Base-by-base conservation (phyloP, 2,113 vertebrate species). In the Gobio gobio region DNA sequence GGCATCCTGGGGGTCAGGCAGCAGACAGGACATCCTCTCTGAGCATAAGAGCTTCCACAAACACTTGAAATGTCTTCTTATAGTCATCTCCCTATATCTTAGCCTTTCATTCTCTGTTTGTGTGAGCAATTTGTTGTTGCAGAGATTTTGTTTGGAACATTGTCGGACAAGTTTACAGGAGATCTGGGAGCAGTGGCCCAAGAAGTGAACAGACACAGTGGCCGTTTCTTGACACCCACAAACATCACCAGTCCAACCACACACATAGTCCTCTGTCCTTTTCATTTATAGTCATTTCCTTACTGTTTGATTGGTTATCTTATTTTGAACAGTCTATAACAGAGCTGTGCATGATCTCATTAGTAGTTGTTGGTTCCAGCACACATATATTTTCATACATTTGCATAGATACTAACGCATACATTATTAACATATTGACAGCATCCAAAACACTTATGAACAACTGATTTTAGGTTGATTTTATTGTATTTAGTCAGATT, bases 1-100 rank as follows among this genome's bases (percentile, higher is more conserved):
- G 88, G 90, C 90, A 84, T 70, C 61, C 43, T 70, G 78, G 79
- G 10, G 20, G 80, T 82, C 80, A 72, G 45, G 26, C 45, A 68
- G 61, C 33, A 33, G 61, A 51, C 61, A 61, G 77, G 61, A 81
- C 20, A 45, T 79, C 79, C 90, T 47, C 51, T 86, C 43, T 51
- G 43, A 54, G 26, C 49, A 45, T 16, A 33, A 63, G 24, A 63
- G 61, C 24, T 7, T 36, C 83, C 58, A 56, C 12, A 64, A 77
- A 45, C 68, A 10, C 75, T 70, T 82, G 10, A 70, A 36, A 47
- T 56, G n/a, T 45, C 33, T 2, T 61, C 49, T 56, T 40, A 66
- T 7, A 49, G 59, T 58, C 16, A 6, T 73, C 18, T 73, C 20
- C 26, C 22, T 61, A 22, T 54, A 22, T 56, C 18, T 74, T n/a